Evolutionary conservation across 2,113 vertebrate genomes (phyloP), one percentile per base, ranked within the genome.

Genomic region (Cyanistes caeruleus): DNA sequence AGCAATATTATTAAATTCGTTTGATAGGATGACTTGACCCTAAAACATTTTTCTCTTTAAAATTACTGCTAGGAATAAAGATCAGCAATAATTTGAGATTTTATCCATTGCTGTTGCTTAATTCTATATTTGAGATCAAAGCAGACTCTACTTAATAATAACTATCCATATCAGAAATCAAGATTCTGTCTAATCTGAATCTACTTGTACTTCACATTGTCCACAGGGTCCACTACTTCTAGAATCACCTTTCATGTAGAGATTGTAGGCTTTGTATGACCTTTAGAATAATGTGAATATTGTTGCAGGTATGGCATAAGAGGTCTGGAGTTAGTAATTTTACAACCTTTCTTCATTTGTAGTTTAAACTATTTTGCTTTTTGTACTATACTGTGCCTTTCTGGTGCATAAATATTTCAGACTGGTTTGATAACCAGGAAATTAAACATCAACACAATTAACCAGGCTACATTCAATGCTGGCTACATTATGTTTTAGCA

Each of bases 381-480:
- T 70, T 77, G 37, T 88, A 48, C 13, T 5, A 11, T 60, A 75
- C 10, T 85, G 19, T 76, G 15, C n/a, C 27, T 89, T 96, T 85
- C 75, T 68, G 41, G 23, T 83, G 28, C 24, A 96, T 89, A 91
- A 93, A 81, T 69, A 82, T 9, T 87, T 93, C 27, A 64, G 15
- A 82, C 9, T 82, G 43, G 31, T 94, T 92, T 90, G 48, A 72
- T 91, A 96, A 93, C 10, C 27, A 72, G 37, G 44, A 95, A 89
- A 93, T 95, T 95, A 90, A 77, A 16, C 79, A 84, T 76, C 87
- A 89, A 64, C 10, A 52, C 90, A 94, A 90, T 92, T 92, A 87
- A 69, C 20, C 13, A 77, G 21, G 24, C n/a, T 31, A 85, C 39
- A 37, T 90, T 91, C 49, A 85, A 49, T 85, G 51, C n/a, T 77